A percentile compares a stretch with the other conserved stretches of the same genome.
phyloP scores from a whole-genome alignment of 2,888 invertebrate genomes.

The Anoncus sp. region DNA sequence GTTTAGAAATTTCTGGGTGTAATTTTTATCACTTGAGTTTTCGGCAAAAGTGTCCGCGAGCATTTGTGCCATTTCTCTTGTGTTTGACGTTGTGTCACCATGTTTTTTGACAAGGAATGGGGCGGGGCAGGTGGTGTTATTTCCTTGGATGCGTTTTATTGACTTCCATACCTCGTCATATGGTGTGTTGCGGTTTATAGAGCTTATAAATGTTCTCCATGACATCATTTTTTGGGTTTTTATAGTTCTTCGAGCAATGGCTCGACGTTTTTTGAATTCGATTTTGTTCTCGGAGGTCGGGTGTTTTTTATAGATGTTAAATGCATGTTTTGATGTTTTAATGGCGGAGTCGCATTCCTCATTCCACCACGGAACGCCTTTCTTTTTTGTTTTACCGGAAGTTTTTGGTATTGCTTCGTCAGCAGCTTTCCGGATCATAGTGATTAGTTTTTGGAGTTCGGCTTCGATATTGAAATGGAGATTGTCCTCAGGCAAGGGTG shows the following conservation, averaged over 20 bases:
- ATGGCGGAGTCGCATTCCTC: background rate
- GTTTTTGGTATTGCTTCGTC: background rate
- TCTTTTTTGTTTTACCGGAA: background rate
- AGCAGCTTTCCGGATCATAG: constrained; percentile 1
- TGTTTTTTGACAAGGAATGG: background rate
- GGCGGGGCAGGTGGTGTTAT: background rate
- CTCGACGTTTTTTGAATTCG: no score
- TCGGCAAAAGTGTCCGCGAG: background rate
- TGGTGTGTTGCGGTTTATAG: background rate
- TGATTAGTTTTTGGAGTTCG: no score
- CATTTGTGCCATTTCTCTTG: background rate
- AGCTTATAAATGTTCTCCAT: background rate
- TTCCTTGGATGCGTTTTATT: constrained; percentile 7
- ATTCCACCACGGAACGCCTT: constrained; percentile 22
- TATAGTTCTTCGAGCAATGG: background rate
- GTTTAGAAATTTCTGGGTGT: background rate
- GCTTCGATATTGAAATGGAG: background rate
- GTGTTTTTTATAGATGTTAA: background rate
- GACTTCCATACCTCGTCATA: background rate
- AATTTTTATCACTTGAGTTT: background rate
- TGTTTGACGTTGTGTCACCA: background rate
- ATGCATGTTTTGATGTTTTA: background rate
- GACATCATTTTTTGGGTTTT: background rate
- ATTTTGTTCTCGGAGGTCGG: background rate
- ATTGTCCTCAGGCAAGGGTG: no score